Evolutionary conservation across 2,888 invertebrate genomes (phyloP).

Genomic region (Microchrysa polita): DNA sequence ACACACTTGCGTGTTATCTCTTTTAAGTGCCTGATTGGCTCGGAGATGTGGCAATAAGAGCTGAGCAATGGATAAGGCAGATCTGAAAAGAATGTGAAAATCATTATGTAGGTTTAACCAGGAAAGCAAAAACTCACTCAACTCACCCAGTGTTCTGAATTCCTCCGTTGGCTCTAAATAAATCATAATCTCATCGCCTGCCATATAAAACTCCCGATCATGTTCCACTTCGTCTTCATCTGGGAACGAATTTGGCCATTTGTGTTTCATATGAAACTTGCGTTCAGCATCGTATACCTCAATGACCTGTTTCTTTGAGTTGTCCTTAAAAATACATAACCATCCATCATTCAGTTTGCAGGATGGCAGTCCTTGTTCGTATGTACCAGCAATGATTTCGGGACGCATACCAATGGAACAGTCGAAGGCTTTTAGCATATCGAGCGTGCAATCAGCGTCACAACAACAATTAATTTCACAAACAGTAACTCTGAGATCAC

Average conservation of each 20-base stretch:
- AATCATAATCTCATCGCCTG: conserved; percentile 56
- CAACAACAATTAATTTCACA: conserved; percentile 87
- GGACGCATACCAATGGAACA: conserved; percentile 53
- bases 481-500: conserved; percentile 67
- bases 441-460: conserved; percentile 72
- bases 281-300: conserved; percentile 6
- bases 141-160: conserved; percentile 54
- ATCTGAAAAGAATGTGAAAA: conserved; percentile 50
- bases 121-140: background rate
- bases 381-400: conserved; percentile 56
- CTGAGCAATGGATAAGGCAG: conserved; percentile 57
- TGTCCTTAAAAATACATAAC: conserved; percentile 61
- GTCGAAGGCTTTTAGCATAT: conserved; percentile 56
- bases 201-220: conserved; percentile 54
- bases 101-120: background rate
- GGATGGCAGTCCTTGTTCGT: conserved; percentile 59
- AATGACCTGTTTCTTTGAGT: conserved; percentile 43
- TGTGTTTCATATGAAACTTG: conserved; percentile 2
- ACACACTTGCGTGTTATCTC: conserved; percentile 9
- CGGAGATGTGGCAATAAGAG: conserved; percentile 55
- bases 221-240: conserved; percentile 8
- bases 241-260: conserved; percentile 47
- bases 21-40: conserved; percentile 56
- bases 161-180: conserved; percentile 54
- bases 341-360: conserved; percentile 60